Conservation (phyloP, 2,888 invertebrate species). For the Eristalis tenax region DNA sequence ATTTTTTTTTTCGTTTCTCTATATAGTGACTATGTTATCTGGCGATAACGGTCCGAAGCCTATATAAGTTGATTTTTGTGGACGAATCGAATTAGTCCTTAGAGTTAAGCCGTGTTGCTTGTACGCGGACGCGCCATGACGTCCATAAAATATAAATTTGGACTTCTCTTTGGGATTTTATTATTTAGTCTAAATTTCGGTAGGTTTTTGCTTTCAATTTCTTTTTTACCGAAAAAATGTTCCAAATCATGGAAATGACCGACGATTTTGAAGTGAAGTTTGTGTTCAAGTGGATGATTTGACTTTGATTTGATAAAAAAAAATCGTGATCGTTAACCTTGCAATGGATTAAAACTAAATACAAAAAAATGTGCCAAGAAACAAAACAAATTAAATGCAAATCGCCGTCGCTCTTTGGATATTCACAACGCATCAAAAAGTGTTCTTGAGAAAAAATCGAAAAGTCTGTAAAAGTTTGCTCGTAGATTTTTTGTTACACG, state of each 20-base stretch:
- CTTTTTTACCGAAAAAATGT: not conserved
- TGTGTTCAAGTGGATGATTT: too few species aligned
- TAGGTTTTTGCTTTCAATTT: slow-evolving; percentile 73
- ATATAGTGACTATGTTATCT: slow-evolving; percentile 9
- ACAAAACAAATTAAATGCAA: too few species aligned
- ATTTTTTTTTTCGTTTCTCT: slow-evolving; percentile 2
- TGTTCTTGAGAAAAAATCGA: too few species aligned
- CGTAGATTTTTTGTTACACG: too few species aligned
- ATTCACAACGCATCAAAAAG: too few species aligned
- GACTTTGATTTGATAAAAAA: too few species aligned
- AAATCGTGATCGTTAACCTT: not conserved
- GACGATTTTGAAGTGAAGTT: too few species aligned
- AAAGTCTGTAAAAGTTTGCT: too few species aligned
- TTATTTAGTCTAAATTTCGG: slow-evolving; percentile 76
- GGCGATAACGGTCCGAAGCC: slow-evolving; percentile 41
- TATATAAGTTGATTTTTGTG: slow-evolving; percentile 61
- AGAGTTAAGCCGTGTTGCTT: slow-evolving; percentile 44
- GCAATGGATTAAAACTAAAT: not conserved
- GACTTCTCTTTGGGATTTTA: slow-evolving; percentile 76
- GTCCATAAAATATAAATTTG: slow-evolving; percentile 74
- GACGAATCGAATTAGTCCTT: slow-evolving; percentile 45
- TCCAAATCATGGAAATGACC: too few species aligned
- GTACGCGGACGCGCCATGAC: slow-evolving; percentile 75
- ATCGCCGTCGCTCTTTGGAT: too few species aligned
- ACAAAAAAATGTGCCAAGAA: not conserved